Evolutionary conservation across 1,140 invertebrate species (phyloP).

Genomic region (Ridgeia piscesae): DNA sequence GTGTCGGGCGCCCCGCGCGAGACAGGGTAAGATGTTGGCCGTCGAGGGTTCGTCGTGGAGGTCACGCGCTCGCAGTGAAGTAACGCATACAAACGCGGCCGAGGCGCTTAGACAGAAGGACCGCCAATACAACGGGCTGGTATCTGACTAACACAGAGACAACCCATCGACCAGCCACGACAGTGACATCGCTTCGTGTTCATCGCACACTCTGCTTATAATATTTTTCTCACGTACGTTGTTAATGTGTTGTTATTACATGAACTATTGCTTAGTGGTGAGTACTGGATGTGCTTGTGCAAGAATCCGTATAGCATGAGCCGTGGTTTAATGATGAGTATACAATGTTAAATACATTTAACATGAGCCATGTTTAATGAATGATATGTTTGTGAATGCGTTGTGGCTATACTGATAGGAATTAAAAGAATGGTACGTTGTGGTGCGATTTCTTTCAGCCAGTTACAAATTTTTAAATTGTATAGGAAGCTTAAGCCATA

Average conservation of each 20-base stretch:
- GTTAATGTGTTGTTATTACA: not conserved
- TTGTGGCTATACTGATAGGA: not conserved
- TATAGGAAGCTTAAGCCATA: too few species aligned
- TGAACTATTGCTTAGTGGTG: not conserved
- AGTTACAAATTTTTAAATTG: too few species aligned
- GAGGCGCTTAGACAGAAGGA: too few species aligned
- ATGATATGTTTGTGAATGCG: not conserved
- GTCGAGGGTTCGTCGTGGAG: too few species aligned
- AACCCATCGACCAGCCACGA: not conserved
- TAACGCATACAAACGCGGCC: too few species aligned
- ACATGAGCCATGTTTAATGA: not conserved
- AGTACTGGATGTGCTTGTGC: not conserved
- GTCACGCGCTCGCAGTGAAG: too few species aligned
- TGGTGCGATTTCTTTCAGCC: too few species aligned
- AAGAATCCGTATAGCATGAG: not conserved
- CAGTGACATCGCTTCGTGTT: not conserved
- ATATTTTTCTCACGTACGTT: not conserved
- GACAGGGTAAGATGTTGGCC: too few species aligned
- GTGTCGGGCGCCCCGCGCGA: too few species aligned
- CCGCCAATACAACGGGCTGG: too few species aligned
- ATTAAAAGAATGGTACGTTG: not conserved
- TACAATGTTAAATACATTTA: not conserved
- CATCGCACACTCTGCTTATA: not conserved
- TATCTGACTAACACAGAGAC: not conserved
- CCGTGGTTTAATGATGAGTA: not conserved